Evolutionary conservation across 2,888 invertebrate species (phyloP), one percentile per base, ranked within the genome.

Genomic region (Dryocosmus kuriphilus): DNA sequence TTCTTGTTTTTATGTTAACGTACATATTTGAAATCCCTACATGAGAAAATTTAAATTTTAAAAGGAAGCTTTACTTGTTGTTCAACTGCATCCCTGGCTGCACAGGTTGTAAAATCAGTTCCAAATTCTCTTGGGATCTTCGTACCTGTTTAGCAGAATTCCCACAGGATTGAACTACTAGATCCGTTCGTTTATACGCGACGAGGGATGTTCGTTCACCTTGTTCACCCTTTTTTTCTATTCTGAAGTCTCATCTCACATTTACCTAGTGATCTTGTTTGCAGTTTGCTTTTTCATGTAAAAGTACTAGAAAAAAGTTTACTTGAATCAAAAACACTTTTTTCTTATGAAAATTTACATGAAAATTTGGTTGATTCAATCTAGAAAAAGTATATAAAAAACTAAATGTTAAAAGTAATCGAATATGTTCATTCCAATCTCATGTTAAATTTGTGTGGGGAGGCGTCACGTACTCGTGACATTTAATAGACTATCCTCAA

Each of bases 61-160:
- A 63, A 63, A n/a, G 27, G 27, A 30, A 61, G 27, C 27, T 57
- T 60, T 14, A 22, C 14, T 61, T 32, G 11, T 63, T 7, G n/a
- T 22, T 35, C 9, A n/a, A 46, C 16, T 24, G 3, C 14, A 46
- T 67, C 27, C 9, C 27, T 27, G 27, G 67, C 14, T 8, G 46
- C 24, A 8, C 7, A 27, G 41, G 27, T 27, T 67, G 41, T 41
- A 27, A 46, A 67, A 46, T 67, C 67, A 46, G 67, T 41, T 46
- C 24, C 19, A 30, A 9, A 27, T 41, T 67, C 67, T 41, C 46
- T 46, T 24, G 67, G 24, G 67, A 27, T 16, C 41, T 27, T 27
- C 19, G 67, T 24, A 27, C 27, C 67, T 67, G 19, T 67, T 67
- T 27, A 67, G 46, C 19, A 27, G 27, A 27, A 67, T 67, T 67